Evolutionary conservation across 2,113 vertebrate species (phyloP).

Genomic region (Bombycilla garrulus): DNA sequence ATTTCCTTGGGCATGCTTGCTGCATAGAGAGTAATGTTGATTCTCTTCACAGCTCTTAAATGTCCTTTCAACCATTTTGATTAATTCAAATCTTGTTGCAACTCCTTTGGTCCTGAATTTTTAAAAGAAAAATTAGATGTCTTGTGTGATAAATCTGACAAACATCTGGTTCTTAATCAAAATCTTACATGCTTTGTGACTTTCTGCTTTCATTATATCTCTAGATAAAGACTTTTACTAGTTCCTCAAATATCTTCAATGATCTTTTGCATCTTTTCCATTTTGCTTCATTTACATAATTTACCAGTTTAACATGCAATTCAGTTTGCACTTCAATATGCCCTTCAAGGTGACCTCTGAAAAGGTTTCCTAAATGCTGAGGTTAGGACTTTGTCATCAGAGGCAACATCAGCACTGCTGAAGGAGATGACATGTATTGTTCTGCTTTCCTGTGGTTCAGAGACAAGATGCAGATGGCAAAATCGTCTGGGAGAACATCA

Average conservation of each 20-base stretch:
- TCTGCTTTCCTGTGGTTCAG: background rate
- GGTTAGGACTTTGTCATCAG: background rate
- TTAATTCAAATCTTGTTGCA: background rate
- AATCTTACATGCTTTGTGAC: background rate
- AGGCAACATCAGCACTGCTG: background rate
- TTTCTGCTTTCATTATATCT: background rate
- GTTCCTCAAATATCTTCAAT: background rate
- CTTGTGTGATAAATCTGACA: background rate
- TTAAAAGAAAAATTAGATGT: background rate
- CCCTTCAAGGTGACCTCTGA: background rate
- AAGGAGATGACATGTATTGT: background rate
- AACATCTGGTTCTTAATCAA: constrained; percentile 8
- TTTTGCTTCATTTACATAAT: constrained; percentile 20
- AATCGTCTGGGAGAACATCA: background rate
- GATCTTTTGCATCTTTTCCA: background rate
- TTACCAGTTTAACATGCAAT: background rate
- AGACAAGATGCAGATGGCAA: background rate
- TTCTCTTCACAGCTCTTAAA: constrained; percentile 9
- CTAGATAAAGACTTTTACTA: background rate
- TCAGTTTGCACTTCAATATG: background rate
- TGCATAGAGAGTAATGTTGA: background rate
- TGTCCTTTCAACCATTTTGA: background rate
- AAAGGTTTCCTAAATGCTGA: constrained; percentile 39
- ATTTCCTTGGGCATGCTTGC: rapidly evolving
- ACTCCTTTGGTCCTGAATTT: background rate